Evolutionary conservation across 2,888 invertebrate species (phyloP), one percentile per base, ranked within the genome.

Genomic region (Pardosa pseudoannulata): DNA sequence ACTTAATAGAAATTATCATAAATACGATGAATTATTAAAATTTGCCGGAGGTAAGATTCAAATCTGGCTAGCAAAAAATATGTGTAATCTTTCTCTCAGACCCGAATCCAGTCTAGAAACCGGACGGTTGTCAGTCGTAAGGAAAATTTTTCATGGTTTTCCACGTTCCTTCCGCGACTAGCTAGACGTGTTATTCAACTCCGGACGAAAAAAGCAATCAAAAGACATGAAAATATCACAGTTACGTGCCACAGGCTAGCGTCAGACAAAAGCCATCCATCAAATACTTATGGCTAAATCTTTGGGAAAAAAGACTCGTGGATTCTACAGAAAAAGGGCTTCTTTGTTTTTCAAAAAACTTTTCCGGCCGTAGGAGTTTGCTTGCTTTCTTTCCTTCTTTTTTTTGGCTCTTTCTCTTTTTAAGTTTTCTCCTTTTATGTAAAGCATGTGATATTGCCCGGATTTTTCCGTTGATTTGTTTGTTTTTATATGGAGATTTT

Each of bases 221-320:
- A 56, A 56, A 56, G 5, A 23, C 56, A 6, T 23, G 23, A 56
- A 56, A 56, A 56, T 56, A 56, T 56, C 23, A 16, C 11, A 16
- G 11, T 46, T 46, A 46, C 46, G 46, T 46, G 46, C 46, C 16
- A n/a, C n/a, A 3, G 23, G n/a, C 19, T 11, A 3, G 16, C n/a
- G 46, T 23, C 56, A 9, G 23, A 56, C 56, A 56, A 56, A 56
- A 23, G 56, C 23, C 23, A 56, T 56, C 56, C 56, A 56, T 56
- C 56, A 56, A 23, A 16, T 23, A 16, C 41, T 46, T 23, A 2
- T 46, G 16, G 9, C 16, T 16, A 16, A 46, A 16, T 16, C 16
- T 46, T 46, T 46, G 1, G 16, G 16, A 56, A 23, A 11, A 56
- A 56, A 56, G 23, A 56, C 19, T 56, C 3, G 3, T 1, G n/a